Base-by-base conservation (phyloP, 1,140 invertebrate genomes). In the Chelonus insularis region DNA sequence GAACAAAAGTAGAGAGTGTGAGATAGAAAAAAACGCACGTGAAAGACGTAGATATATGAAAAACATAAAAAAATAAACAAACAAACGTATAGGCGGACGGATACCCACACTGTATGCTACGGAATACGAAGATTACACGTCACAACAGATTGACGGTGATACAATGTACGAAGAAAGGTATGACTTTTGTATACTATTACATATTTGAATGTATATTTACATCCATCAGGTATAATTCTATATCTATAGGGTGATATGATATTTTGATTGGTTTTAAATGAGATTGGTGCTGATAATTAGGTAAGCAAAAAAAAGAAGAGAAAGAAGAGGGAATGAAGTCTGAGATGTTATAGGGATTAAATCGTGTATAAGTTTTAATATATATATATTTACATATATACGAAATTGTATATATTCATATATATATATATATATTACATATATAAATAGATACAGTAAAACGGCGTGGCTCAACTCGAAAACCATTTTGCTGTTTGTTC, bases 201-300 rank as follows among this genome's bases (percentile, higher is more conserved):
- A 73, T 79, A 80, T 79, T 80, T 75, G 73, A 79, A 77, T 78
- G 73, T 78, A 78, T 80, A 78, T 81, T 78, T 82, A 80, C 75
- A 29, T 7, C 3, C 25, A 29, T 7, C 74, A 73, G 72, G 77
- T 76, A 72, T 72, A 70, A 75, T 72, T 75, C 72, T 78, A 80
- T 78, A 72, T 75, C 72, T 77, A 80, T 78, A 78, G 25, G 25
- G 7, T 71, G 73, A 70, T 71, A 78, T 64, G 73, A 79, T 81
- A 81, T 79, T 79, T 81, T 76, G 72, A 78, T 80, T 77, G 73
- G 73, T 79, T 79, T 79, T 77, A 74, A 71, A 78, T 77, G 74
- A 78, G 73, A 80, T 79, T 81, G 80, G 80, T 80, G 79, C 78
- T 82, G 80, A 80, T 67, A 74, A 73, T 55, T 74, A 76, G 66